Evolutionary conservation across 2,888 invertebrate species (phyloP).

Genomic region (Parnassius apollo): DNA sequence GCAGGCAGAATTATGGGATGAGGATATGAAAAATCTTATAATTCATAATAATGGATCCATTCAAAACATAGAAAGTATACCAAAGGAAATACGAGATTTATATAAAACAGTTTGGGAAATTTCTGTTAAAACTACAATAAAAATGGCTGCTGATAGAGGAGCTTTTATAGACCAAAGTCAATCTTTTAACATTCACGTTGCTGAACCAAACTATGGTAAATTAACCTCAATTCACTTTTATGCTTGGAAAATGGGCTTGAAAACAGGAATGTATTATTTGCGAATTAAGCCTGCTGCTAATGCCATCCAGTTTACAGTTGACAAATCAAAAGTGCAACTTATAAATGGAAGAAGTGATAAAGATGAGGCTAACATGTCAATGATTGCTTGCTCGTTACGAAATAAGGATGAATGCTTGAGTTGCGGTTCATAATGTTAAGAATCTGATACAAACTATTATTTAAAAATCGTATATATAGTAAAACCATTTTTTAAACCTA

Average conservation of each 20-base stretch:
- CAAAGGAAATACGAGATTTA: slow-evolving; percentile 90
- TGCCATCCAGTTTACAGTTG: slow-evolving; percentile 98
- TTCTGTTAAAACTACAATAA: slow-evolving; percentile 93
- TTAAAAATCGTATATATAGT: no score
- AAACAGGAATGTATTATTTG: slow-evolving; percentile 99
- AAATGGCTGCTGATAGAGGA: slow-evolving; percentile 99
- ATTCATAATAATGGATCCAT: slow-evolving; percentile 96
- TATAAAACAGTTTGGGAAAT: slow-evolving; percentile 99
- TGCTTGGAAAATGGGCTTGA: slow-evolving; percentile 97
- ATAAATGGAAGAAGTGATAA: slow-evolving; percentile 50
- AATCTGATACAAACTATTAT: neutral
- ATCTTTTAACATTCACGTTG: slow-evolving; percentile 98
- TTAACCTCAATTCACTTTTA: slow-evolving; percentile 99
- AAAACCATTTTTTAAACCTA: no score
- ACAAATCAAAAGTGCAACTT: slow-evolving; percentile 83
- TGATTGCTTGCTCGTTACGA: slow-evolving; percentile 91
- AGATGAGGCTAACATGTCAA: slow-evolving; percentile 83
- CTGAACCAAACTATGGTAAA: slow-evolving; percentile 95
- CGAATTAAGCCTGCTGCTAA: slow-evolving; percentile 97
- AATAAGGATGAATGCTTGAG: slow-evolving; percentile 94
- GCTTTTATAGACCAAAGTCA: slow-evolving; percentile 99
- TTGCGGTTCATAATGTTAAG: slow-evolving; percentile 86
- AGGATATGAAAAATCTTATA: slow-evolving; percentile 96
- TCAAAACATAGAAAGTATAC: slow-evolving; percentile 92
- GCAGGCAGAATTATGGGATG: slow-evolving; percentile 94